phyloP scores from a whole-genome alignment of 2,797 vertebrate species.

The Sphenopsis melanotis region DNA sequence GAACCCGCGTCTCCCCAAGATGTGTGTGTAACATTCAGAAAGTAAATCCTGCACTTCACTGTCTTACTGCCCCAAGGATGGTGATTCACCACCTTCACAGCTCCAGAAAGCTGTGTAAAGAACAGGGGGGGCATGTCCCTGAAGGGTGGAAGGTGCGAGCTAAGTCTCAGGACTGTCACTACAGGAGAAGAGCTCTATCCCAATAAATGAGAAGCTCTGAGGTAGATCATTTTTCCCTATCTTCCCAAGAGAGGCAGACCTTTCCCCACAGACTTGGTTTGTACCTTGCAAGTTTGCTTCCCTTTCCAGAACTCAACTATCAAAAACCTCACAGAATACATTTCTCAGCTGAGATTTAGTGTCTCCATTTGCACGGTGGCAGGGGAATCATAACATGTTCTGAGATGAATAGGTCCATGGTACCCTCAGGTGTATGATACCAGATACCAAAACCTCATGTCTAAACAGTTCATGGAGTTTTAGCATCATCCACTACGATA shows the following conservation, averaged over 20 bases:
- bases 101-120: neutral
- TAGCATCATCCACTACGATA: rapidly evolving
- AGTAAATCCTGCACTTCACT: neutral
- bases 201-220: neutral
- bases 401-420: no score
- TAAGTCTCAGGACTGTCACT: rapidly evolving
- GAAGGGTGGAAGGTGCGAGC: neutral
- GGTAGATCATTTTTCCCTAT: neutral
- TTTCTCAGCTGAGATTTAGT: neutral
- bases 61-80: neutral
- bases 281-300: rapidly evolving
- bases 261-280: neutral
- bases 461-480: neutral
- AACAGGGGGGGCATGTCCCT: no score
- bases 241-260: neutral
- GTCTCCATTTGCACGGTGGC: rapidly evolving
- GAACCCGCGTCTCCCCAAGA: rapidly evolving
- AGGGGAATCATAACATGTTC: rapidly evolving
- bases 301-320: neutral
- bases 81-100: neutral
- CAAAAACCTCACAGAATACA: neutral
- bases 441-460: rapidly evolving
- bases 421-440: neutral
- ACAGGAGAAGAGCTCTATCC: neutral
- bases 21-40: rapidly evolving